Conservation (phyloP, 2,888 invertebrate species). For the Agriopis marginaria region DNA sequence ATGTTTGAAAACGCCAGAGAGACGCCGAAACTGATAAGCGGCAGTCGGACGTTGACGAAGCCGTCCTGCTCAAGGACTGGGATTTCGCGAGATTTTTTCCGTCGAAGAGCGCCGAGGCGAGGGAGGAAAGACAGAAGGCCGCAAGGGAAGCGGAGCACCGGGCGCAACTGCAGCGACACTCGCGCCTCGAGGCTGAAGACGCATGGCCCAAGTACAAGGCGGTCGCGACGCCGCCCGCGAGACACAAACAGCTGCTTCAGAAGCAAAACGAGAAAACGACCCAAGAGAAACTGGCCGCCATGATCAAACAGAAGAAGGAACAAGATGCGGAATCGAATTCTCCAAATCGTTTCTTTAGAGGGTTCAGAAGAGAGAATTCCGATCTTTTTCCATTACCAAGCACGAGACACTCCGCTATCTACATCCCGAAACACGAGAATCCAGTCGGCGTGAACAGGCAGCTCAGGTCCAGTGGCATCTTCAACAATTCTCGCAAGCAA, state of each 20-base stretch:
- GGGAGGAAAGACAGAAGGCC: conserved; percentile 68
- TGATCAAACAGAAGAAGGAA: conserved; percentile 88
- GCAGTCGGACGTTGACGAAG: conserved; percentile 90
- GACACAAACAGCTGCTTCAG: conserved; percentile 73
- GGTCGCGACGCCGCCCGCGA: conserved; percentile 75
- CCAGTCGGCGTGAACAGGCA: conserved; percentile 80
- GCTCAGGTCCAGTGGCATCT: conserved; percentile 89
- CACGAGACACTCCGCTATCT: conserved; percentile 91
- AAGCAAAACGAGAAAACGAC: conserved; percentile 74
- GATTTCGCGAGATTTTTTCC: conserved; percentile 95
- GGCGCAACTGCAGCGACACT: conserved; percentile 76
- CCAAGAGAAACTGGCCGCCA: conserved; percentile 79
- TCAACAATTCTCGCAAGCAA: conserved; percentile 89
- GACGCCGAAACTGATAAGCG: conserved; percentile 72
- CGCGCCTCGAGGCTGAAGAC: conserved; percentile 80
- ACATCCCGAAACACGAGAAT: conserved; percentile 86
- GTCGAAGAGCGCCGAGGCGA: conserved; percentile 69
- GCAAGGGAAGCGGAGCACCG: conserved; percentile 77
- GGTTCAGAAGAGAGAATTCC: conserved; percentile 93
- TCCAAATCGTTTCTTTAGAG: conserved; percentile 90
- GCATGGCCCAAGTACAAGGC: conserved; percentile 79
- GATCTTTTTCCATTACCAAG: conserved; percentile 93
- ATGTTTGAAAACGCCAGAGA: conserved; percentile 73
- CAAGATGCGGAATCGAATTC: conserved; percentile 91
- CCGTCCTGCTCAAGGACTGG: conserved; percentile 94